Evolutionary conservation across 2,797 vertebrate genomes (phyloP).

Genomic region (Furcifer pardalis): DNA sequence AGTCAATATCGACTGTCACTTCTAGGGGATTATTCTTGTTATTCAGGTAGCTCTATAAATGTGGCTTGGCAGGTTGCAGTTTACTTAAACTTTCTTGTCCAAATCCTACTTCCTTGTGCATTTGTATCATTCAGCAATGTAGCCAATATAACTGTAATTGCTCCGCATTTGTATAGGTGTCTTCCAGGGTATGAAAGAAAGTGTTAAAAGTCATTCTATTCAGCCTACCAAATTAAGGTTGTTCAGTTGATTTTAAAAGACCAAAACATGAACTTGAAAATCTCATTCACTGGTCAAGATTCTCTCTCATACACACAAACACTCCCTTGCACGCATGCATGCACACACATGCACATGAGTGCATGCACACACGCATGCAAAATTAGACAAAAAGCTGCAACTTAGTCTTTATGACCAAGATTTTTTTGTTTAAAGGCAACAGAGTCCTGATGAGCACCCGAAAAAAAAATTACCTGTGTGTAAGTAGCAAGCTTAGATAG

Average conservation of each 20-base stretch:
- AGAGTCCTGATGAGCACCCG: not conserved
- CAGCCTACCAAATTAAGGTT: not conserved
- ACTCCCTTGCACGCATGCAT: no score
- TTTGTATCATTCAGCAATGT: not conserved
- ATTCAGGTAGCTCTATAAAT: not conserved
- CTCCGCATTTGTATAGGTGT: not conserved
- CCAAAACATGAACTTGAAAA: not conserved
- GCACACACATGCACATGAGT: no score
- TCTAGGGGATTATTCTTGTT: not conserved
- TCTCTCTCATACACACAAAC: no score
- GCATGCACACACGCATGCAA: no score
- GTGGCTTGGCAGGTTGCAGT: not conserved
- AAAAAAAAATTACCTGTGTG: not conserved
- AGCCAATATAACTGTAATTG: not conserved
- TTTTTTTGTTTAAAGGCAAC: not conserved
- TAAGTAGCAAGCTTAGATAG: not conserved
- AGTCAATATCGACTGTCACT: not conserved
- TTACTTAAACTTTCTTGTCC: not conserved
- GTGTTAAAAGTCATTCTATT: not conserved
- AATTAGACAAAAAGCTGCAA: not conserved
- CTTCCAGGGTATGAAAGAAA: not conserved
- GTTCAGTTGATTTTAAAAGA: conserved; percentile 8
- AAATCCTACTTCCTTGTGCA: conserved; percentile 4
- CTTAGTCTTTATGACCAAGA: not conserved
- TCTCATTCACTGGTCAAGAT: not conserved